Conservation (phyloP, 2,888 invertebrate genomes). For the Eulithis testata region DNA sequence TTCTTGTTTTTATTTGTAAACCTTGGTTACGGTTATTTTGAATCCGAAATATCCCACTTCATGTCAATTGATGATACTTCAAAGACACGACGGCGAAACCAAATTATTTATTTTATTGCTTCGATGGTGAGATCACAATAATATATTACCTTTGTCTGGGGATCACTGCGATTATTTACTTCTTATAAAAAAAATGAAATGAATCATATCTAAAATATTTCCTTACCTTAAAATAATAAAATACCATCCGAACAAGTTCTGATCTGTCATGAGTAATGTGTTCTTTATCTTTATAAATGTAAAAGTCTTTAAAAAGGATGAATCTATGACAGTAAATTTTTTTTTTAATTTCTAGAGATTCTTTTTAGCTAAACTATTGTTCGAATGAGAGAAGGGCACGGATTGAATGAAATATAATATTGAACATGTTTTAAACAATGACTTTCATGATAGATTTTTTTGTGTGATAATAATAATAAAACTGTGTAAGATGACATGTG, state of each 20-base stretch:
- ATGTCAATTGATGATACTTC: slow-evolving; percentile 18
- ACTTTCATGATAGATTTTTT: too few relatives aligned
- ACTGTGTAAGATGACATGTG: too few relatives aligned
- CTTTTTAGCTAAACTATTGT: too few relatives aligned
- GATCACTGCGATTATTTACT: not conserved
- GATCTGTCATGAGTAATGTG: not conserved
- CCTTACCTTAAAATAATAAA: slow-evolving; percentile 1
- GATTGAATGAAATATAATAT: too few relatives aligned
- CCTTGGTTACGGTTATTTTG: slow-evolving; percentile 2
- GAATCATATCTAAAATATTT: slow-evolving; percentile 9
- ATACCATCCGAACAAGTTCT: slow-evolving; percentile 1
- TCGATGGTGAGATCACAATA: slow-evolving; percentile 14
- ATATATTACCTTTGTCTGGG: slow-evolving; percentile 1
- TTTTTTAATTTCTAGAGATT: too few relatives aligned
- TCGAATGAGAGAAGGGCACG: too few relatives aligned
- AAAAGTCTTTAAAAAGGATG: not conserved
- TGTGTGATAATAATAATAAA: too few relatives aligned
- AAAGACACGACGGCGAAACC: not conserved
- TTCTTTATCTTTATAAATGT: not conserved
- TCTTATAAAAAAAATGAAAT: not conserved
- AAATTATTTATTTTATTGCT: slow-evolving; percentile 1
- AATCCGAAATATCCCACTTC: slow-evolving; percentile 23
- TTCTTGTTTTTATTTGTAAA: too few relatives aligned
- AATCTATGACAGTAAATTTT: too few relatives aligned
- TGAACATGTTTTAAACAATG: too few relatives aligned